Conservation (phyloP, 1,140 invertebrate species). For the Tetragonula clypearis region DNA sequence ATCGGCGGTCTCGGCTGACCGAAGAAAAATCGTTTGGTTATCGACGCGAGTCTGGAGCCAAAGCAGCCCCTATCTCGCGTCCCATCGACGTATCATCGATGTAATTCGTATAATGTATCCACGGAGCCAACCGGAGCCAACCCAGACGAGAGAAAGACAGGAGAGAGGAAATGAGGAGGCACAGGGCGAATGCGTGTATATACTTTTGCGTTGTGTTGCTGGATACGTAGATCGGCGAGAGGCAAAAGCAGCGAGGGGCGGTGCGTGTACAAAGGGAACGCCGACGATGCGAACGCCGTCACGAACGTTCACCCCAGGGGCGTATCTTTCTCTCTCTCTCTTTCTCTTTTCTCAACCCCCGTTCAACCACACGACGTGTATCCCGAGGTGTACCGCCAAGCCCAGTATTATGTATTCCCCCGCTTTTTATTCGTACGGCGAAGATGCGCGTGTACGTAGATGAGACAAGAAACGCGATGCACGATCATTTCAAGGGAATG, state of each 20-base stretch:
- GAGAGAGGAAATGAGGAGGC: not conserved
- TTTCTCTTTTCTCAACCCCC: conserved; percentile 49
- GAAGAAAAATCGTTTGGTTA: conserved; percentile 65
- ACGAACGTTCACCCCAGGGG: conserved; percentile 69
- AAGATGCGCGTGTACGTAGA: not conserved
- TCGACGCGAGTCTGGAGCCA: conserved; percentile 47
- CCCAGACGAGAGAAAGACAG: not conserved
- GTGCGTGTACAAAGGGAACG: conserved; percentile 68
- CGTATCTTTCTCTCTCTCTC: conserved; percentile 55
- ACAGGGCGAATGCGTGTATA: not conserved
- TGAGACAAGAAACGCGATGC: conserved; percentile 8
- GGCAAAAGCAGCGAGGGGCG: conserved; percentile 51
- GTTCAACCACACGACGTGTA: conserved; percentile 16
- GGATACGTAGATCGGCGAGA: conserved; percentile 52
- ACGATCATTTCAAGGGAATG: not conserved
- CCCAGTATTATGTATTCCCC: conserved; percentile 63
- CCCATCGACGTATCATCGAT: conserved; percentile 70
- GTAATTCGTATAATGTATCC: conserved; percentile 71
- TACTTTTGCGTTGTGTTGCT: conserved; percentile 49
- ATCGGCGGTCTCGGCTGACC: conserved; percentile 17
- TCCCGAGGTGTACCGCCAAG: conserved; percentile 48
- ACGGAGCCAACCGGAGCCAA: conserved; percentile 49
- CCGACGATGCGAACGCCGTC: conserved; percentile 62
- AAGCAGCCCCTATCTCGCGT: conserved; percentile 65
- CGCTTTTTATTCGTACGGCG: conserved; percentile 49